A percentile compares a stretch with the other conserved stretches of the same genome.
These are phyloP conservation scores for Agonopterix heracliana DNA, from an alignment of 2,888 invertebrate genomes.

Conservation along the genomic window DNA sequence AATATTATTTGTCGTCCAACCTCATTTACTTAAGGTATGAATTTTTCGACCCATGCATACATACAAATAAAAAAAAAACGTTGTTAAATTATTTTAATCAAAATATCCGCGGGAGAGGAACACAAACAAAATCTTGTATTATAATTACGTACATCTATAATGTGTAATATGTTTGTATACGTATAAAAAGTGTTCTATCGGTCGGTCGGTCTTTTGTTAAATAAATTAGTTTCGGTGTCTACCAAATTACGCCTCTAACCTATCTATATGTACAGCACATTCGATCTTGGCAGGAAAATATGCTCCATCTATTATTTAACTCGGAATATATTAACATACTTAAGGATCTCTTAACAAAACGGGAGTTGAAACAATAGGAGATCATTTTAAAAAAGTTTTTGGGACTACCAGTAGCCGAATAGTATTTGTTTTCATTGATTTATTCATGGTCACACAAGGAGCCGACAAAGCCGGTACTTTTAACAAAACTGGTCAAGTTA, in stretches of 20 bases:
- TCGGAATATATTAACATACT: conserved; percentile 68
- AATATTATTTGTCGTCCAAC: too few relatives aligned
- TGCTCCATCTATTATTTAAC: conserved; percentile 67
- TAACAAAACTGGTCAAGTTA: conserved; percentile 19
- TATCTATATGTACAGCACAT: conserved; percentile 66
- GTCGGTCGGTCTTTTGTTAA: conserved; percentile 74
- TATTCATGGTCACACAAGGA: conserved; percentile 72
- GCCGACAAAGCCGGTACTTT: conserved; percentile 64
- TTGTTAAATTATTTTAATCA: conserved; percentile 15
- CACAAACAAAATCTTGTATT: conserved; percentile 46
- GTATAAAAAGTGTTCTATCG: conserved; percentile 70
- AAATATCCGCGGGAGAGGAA: conserved; percentile 28
- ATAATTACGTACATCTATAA: conserved; percentile 31
- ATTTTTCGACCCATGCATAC: too few relatives aligned
- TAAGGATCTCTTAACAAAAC: conserved; percentile 57
- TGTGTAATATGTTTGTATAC: conserved; percentile 66
- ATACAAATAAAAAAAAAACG: too few relatives aligned
- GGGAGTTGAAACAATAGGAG: conserved; percentile 61
- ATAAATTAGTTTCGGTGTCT: conserved; percentile 78
- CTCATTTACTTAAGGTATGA: too few relatives aligned
- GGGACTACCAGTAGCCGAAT: conserved; percentile 71
- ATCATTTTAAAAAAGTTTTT: conserved; percentile 64
- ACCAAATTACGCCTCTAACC: conserved; percentile 75
- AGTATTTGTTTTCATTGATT: conserved; percentile 76
- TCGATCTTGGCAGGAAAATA: conserved; percentile 64